These are phyloP conservation scores for Boleophthalmus pectinirostris DNA, from an alignment of 2,113 vertebrate genomes.

Conservation along the genomic window DNA sequence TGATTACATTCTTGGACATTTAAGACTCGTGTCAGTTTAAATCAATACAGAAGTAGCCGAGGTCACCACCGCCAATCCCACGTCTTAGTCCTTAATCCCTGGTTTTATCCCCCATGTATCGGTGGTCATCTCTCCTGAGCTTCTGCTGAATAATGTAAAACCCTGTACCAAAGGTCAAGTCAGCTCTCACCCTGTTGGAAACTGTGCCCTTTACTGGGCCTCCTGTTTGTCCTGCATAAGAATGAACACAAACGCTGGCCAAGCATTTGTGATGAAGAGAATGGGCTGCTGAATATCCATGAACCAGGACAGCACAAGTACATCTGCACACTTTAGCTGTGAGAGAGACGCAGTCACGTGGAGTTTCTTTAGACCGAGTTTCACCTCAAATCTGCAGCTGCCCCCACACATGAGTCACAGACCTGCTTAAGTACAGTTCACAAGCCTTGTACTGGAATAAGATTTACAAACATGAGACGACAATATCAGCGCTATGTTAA, in stretches of 20 bases:
- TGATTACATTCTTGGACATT: slow-evolving; percentile 1
- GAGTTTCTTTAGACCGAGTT: neutral
- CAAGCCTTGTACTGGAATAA: neutral
- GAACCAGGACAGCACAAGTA: slow-evolving; percentile 3
- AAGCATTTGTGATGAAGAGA: slow-evolving; percentile 32
- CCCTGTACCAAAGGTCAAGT: slow-evolving; percentile 43
- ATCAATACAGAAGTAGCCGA: slow-evolving; percentile 35
- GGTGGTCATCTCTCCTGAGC: slow-evolving; percentile 37
- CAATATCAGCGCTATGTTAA: neutral
- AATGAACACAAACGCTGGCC: slow-evolving; percentile 44
- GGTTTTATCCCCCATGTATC: slow-evolving; percentile 30
- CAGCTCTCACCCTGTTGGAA: slow-evolving; percentile 9
- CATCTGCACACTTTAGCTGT: slow-evolving; percentile 13
- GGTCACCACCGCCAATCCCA: slow-evolving; percentile 30
- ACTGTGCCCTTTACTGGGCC: slow-evolving; percentile 11
- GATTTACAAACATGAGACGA: neutral
- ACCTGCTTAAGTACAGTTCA: slow-evolving; percentile 6
- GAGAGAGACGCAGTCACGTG: slow-evolving; percentile 17
- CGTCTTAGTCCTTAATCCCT: slow-evolving; percentile 33
- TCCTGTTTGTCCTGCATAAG: slow-evolving; percentile 33
- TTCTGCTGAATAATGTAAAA: slow-evolving; percentile 48
- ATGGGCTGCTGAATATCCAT: slow-evolving; percentile 31
- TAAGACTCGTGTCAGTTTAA: slow-evolving; percentile 14
- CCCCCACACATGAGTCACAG: slow-evolving; percentile 17
- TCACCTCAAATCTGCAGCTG: slow-evolving; percentile 32